A percentile compares a stretch with the other conserved stretches of the same genome.
Evolutionary conservation across 2,888 invertebrate species (phyloP).

Genomic region (Lepidocyrtoides sp.): DNA sequence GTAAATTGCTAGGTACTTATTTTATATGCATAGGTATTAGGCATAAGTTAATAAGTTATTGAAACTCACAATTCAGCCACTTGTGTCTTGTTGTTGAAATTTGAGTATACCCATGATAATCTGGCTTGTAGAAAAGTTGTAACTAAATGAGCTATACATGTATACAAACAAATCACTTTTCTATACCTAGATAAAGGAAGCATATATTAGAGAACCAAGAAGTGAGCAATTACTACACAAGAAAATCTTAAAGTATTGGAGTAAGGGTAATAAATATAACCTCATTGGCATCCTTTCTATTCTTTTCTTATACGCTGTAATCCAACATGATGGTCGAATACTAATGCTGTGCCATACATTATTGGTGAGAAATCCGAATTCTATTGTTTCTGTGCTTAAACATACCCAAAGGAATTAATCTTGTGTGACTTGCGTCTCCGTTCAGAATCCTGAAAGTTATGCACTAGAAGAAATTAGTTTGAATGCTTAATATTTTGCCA

Average conservation of each 20-base stretch:
- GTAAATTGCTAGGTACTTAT: constrained; percentile 24
- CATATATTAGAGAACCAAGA: background rate
- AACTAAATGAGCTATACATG: background rate
- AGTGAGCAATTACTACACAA: constrained; percentile 24
- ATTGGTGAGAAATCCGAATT: background rate
- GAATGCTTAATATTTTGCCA: constrained; percentile 37
- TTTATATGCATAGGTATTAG: background rate
- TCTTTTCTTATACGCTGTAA: background rate
- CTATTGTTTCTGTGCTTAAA: constrained; percentile 12
- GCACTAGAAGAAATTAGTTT: constrained; percentile 25
- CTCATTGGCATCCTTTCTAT: constrained; percentile 18
- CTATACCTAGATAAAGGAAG: background rate
- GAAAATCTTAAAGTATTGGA: constrained; percentile 30
- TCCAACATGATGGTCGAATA: no score
- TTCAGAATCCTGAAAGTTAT: constrained; percentile 4
- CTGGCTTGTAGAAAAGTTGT: background rate
- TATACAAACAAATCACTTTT: background rate
- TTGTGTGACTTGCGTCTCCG: constrained; percentile 4
- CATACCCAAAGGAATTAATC: constrained; percentile 14
- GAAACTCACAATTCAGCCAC: background rate
- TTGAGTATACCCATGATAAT: background rate
- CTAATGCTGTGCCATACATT: no score
- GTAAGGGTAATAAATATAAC: constrained; percentile 21
- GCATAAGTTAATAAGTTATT: constrained; percentile 8
- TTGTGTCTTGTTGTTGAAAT: background rate